Conservation (phyloP, 2,113 vertebrate genomes). For the Oxygymnocypris stewartii region DNA sequence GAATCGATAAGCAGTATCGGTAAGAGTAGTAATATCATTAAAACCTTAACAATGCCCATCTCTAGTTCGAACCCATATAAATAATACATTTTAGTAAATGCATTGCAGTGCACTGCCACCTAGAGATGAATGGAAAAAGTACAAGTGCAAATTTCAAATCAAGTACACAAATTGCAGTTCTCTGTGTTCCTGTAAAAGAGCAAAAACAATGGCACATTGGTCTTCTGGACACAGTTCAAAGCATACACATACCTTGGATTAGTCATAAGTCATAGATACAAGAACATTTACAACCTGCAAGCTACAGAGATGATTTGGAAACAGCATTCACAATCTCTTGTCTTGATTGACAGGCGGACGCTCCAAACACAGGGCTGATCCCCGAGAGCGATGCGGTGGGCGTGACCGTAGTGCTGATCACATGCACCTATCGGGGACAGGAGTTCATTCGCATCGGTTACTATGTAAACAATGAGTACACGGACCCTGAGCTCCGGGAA, state of each 20-base stretch:
- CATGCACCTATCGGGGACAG: slow-evolving; percentile 88
- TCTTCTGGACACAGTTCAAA: not conserved
- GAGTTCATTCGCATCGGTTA: slow-evolving; percentile 94
- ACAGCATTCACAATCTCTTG: not conserved
- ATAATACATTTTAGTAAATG: not conserved
- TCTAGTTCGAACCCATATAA: not conserved
- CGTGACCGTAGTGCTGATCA: slow-evolving; percentile 90
- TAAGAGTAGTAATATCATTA: too few relatives aligned
- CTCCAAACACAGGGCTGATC: slow-evolving; percentile 85
- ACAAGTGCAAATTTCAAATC: not conserved
- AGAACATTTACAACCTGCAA: too few relatives aligned
- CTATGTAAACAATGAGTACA: slow-evolving; percentile 94
- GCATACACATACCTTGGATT: not conserved
- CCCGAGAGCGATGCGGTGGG: slow-evolving; percentile 90
- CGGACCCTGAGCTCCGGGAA: slow-evolving; percentile 84
- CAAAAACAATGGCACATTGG: not conserved
- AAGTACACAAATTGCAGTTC: not conserved
- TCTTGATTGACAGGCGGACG: slow-evolving; percentile 78
- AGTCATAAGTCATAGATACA: not conserved
- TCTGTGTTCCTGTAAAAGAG: not conserved
- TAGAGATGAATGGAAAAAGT: not conserved
- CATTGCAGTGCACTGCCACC: not conserved
- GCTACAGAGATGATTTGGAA: not conserved
- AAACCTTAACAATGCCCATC: too few relatives aligned
- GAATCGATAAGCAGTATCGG: too few relatives aligned